phyloP scores from a whole-genome alignment of 2,888 invertebrate species.

The Agonopterix subpropinquella region DNA sequence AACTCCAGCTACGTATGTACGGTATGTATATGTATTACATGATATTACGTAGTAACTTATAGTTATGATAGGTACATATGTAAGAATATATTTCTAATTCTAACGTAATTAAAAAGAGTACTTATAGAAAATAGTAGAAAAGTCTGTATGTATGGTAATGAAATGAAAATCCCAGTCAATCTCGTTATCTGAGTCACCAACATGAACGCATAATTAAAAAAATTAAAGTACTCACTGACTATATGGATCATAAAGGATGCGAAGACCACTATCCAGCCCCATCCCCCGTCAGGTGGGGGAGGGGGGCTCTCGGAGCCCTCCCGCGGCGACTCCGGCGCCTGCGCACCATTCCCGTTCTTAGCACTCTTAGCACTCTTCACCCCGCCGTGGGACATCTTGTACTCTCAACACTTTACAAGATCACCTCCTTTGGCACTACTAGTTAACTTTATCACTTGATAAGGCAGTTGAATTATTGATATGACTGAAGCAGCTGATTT shows the following conservation, averaged over 20 bases:
- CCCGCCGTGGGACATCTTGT: conserved; percentile 57
- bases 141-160: neutral
- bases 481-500: conserved; percentile 17
- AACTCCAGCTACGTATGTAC: too few species aligned
- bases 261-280: conserved; percentile 96
- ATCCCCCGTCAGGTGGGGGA: conserved; percentile 93
- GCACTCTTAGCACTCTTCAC: conserved; percentile 47
- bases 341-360: conserved; percentile 47
- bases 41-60: too few species aligned
- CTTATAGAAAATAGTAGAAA: neutral
- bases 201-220: neutral
- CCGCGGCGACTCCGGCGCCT: conserved; percentile 38
- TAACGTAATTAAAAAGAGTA: too few species aligned
- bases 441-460: conserved; percentile 16
- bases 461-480: conserved; percentile 32
- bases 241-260: conserved; percentile 98
- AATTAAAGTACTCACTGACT: conserved; percentile 82
- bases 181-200: neutral
- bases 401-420: conserved; percentile 1
- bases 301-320: conserved; percentile 56
- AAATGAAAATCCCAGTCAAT: neutral
- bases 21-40: too few species aligned
- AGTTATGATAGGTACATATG: too few species aligned
- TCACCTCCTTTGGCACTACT: conserved; percentile 22
- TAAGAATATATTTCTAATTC: too few species aligned